Evolutionary conservation across 2,113 vertebrate species (phyloP).

Genomic region (Zosterops japonicus): DNA sequence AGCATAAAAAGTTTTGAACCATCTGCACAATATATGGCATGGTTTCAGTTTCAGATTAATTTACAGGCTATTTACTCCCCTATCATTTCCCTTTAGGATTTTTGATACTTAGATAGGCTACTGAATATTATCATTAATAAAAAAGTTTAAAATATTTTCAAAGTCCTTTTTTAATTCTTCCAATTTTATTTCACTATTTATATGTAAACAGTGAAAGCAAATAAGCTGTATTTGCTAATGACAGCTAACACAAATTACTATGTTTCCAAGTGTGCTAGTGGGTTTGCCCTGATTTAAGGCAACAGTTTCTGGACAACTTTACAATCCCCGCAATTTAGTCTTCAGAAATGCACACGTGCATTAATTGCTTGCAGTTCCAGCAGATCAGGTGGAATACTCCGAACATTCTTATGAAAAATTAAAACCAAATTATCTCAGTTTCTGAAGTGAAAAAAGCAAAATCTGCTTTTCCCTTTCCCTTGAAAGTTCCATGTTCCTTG

Average conservation of each 20-base stretch:
- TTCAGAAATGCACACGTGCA: not conserved
- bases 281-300: not conserved
- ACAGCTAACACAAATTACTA: not conserved
- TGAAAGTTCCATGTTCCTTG: not conserved
- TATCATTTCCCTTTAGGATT: not conserved
- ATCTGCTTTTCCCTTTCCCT: accelerated
- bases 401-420: not conserved
- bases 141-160: not conserved
- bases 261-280: not conserved
- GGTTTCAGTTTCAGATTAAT: not conserved
- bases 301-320: not conserved
- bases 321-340: not conserved
- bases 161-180: not conserved
- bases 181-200: not conserved
- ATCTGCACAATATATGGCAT: not conserved
- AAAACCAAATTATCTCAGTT: not conserved
- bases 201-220: not conserved
- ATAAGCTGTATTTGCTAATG: not conserved
- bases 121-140: not conserved
- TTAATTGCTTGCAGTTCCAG: not conserved
- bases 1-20: not conserved
- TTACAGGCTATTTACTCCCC: not conserved
- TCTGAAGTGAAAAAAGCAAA: not conserved
- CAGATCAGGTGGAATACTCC: not conserved
- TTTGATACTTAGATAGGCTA: not conserved